Conservation (phyloP, 2,888 invertebrate species). For the Catocala fraxini region DNA sequence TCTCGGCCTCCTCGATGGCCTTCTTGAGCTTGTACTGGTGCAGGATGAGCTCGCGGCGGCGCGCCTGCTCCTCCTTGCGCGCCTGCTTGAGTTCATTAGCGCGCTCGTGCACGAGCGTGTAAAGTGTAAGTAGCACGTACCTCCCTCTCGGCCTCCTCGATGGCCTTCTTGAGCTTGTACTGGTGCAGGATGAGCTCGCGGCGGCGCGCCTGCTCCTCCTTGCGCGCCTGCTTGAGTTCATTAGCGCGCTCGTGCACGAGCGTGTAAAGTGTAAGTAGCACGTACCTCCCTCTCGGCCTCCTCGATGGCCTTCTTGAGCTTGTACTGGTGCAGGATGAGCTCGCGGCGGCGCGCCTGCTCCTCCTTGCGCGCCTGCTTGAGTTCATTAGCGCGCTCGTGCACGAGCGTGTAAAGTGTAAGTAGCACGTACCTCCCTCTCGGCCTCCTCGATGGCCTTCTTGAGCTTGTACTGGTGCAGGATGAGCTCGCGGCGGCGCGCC, state of each 20-base stretch:
- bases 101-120: neutral
- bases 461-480: constrained; percentile 97
- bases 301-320: constrained; percentile 97
- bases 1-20: constrained; percentile 96
- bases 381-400: too few relatives aligned
- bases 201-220: too few relatives aligned
- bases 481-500: constrained; percentile 94
- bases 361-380: too few relatives aligned
- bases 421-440: constrained; percentile 91
- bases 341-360: constrained; percentile 95
- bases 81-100: neutral
- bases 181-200: constrained; percentile 96
- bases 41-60: constrained; percentile 95
- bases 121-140: constrained; percentile 69
- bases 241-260: too few relatives aligned
- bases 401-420: neutral
- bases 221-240: too few relatives aligned
- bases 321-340: constrained; percentile 96
- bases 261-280: neutral
- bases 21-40: constrained; percentile 98
- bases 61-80: too few relatives aligned
- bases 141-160: constrained; percentile 96
- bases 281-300: constrained; percentile 95
- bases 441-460: constrained; percentile 98
- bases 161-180: constrained; percentile 97